Evolutionary conservation across 2,797 vertebrate genomes (phyloP).

Genomic region (Hyperoplus lanceolatus): DNA sequence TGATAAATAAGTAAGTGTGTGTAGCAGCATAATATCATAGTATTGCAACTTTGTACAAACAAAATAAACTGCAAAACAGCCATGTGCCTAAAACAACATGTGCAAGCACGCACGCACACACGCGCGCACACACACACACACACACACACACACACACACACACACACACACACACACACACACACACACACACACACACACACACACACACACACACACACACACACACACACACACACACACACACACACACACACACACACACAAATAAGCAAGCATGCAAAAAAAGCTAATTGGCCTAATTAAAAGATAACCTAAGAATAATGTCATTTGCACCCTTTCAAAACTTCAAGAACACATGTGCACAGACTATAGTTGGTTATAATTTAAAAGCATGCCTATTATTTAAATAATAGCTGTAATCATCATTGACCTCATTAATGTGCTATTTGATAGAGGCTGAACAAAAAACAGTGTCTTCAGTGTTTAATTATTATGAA

Average conservation of each 20-base stretch:
- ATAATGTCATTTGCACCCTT: conserved; percentile 13
- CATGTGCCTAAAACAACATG: too few relatives aligned
- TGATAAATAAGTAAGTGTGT: conserved; percentile 5
- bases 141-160: too few relatives aligned
- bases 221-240: conserved; percentile 19
- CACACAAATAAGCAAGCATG: conserved; percentile 3
- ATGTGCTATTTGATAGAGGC: not conserved
- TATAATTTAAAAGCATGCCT: not conserved
- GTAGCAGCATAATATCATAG: conserved; percentile 9
- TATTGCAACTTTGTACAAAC: conserved; percentile 9
- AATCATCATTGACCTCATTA: not conserved
- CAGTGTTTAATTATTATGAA: not conserved
- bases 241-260: not conserved
- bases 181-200: not conserved
- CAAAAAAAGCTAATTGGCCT: conserved; percentile 27
- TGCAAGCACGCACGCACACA: too few relatives aligned
- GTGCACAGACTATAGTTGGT: not conserved
- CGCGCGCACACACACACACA: too few relatives aligned
- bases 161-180: not conserved
- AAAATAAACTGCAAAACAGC: not conserved
- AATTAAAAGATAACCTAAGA: conserved; percentile 22
- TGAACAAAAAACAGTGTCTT: not conserved
- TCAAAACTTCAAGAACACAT: conserved; percentile 25
- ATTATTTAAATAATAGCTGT: not conserved
- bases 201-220: not conserved